Conservation (phyloP, 2,797 vertebrate genomes). For the Smutsia gigantea region DNA sequence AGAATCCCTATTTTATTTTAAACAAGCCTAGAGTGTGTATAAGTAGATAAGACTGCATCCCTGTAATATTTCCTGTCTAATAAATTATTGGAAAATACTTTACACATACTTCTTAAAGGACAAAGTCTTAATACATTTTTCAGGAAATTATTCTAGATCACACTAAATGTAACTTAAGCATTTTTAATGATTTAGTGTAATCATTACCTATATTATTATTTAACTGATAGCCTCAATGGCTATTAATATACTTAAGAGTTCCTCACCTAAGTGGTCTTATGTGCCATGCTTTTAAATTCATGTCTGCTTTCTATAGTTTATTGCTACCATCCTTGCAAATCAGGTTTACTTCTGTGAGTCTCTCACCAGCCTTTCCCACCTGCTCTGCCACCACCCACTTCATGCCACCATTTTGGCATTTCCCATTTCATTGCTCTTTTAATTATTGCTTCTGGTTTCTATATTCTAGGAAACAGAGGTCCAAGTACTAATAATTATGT, state of each 20-base stretch:
- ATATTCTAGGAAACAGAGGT: not conserved
- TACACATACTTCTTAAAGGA: not conserved
- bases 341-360: not conserved
- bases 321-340: not conserved
- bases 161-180: not conserved
- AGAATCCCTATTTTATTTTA: constrained; percentile 20
- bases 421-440: not conserved
- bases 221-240: not conserved
- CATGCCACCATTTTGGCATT: not conserved
- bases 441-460: constrained; percentile 8
- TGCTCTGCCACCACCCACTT: not conserved
- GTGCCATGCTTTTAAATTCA: not conserved
- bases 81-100: constrained; percentile 23
- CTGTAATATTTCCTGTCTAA: constrained; percentile 21
- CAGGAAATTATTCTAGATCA: not conserved
- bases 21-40: not conserved
- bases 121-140: not conserved
- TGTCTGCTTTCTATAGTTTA: not conserved
- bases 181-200: not conserved
- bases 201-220: not conserved
- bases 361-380: not conserved
- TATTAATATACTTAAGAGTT: not conserved
- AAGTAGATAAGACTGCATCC: not conserved
- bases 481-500: constrained; percentile 6
- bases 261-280: not conserved